phyloP scores from a whole-genome alignment of 1,140 invertebrate species.

The Eriosoma lanigerum region DNA sequence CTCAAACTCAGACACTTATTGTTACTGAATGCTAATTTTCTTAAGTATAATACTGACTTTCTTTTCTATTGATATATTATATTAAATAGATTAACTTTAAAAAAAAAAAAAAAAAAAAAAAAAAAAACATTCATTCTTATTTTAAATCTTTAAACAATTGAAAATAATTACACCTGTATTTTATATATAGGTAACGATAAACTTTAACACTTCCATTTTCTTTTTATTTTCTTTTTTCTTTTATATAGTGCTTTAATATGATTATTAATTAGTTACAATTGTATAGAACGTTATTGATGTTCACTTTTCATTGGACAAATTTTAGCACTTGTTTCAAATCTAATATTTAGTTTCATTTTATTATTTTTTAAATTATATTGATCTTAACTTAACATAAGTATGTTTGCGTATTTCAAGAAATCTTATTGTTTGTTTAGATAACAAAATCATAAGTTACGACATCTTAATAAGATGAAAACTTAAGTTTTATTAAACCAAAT shows the following conservation, averaged over 20 bases:
- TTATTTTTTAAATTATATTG: slow-evolving; percentile 33
- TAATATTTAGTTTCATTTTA: slow-evolving; percentile 19
- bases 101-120: slow-evolving; percentile 21
- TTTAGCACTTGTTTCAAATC: slow-evolving; percentile 15
- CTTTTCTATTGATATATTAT: too few relatives aligned
- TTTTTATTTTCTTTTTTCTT: neutral
- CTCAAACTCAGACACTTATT: slow-evolving; percentile 47
- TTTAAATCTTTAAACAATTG: slow-evolving; percentile 41
- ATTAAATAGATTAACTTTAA: neutral
- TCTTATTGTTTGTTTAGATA: slow-evolving; percentile 17
- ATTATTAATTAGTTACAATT: slow-evolving; percentile 12
- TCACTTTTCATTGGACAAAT: neutral
- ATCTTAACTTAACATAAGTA: slow-evolving; percentile 38
- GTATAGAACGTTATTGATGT: slow-evolving; percentile 29
- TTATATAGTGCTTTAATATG: slow-evolving; percentile 13
- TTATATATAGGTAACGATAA: slow-evolving; percentile 30
- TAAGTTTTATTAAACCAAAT: neutral
- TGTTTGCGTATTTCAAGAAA: slow-evolving; percentile 4
- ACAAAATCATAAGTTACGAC: neutral
- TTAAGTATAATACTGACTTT: slow-evolving; percentile 28
- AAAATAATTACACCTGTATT: slow-evolving; percentile 3
- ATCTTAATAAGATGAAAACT: neutral
- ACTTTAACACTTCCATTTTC: slow-evolving; percentile 50
- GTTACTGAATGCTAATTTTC: slow-evolving; percentile 44
- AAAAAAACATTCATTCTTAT: slow-evolving; percentile 39